Evolutionary conservation across 2,797 vertebrate species (phyloP).

Genomic region (Antrozous pallidus): DNA sequence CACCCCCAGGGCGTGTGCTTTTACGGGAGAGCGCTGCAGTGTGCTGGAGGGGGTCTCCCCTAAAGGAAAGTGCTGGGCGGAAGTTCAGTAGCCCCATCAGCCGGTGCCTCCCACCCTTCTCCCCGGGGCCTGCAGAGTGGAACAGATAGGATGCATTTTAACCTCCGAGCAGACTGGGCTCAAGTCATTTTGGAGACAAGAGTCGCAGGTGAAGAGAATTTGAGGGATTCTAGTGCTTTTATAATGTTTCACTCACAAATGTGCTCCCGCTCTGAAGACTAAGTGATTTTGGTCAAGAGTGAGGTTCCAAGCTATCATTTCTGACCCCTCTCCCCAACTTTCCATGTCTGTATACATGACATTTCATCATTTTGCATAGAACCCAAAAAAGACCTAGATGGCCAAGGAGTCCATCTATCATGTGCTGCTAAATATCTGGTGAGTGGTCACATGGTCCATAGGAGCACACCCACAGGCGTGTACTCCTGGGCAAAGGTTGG

Average conservation of each 20-base stretch:
- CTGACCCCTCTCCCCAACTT: background rate
- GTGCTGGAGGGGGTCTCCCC: background rate
- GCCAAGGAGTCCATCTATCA: no score
- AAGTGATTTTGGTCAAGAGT: background rate
- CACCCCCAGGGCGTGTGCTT: fast-evolving
- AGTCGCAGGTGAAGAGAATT: background rate
- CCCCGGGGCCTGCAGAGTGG: background rate
- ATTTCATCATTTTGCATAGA: background rate
- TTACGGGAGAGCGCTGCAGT: background rate
- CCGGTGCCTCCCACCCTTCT: background rate
- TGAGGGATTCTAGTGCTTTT: background rate
- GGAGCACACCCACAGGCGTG: background rate
- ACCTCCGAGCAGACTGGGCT: background rate
- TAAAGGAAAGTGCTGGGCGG: background rate
- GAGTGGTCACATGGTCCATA: background rate
- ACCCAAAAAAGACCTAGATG: background rate
- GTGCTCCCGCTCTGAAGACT: background rate
- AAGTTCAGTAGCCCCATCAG: background rate
- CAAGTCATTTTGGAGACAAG: background rate
- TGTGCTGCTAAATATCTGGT: background rate
- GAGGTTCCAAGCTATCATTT: background rate
- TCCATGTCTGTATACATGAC: no score
- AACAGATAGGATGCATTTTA: background rate
- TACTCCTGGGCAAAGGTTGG: background rate
- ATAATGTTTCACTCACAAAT: background rate